A percentile compares a stretch with the other conserved stretches of the same genome.
These are phyloP conservation scores for Pantala flavescens DNA, from an alignment of 1,140 invertebrate species.

Conservation along the genomic window DNA sequence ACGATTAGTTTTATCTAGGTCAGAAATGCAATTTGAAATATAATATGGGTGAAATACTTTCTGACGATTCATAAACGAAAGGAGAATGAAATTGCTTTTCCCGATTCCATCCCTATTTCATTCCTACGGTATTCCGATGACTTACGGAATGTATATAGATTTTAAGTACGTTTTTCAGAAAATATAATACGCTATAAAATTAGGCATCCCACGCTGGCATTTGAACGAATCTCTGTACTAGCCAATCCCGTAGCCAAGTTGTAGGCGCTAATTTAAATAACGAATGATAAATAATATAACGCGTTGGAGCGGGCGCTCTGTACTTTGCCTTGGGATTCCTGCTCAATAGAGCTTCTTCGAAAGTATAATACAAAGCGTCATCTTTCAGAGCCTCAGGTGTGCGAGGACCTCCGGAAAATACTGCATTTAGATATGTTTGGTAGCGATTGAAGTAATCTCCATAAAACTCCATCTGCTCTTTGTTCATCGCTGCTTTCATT, in stretches of 20 bases:
- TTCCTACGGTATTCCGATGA: too few relatives aligned
- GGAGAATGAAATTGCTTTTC: too few relatives aligned
- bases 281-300: constrained; percentile 40
- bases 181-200: background rate
- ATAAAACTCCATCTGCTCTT: constrained; percentile 42
- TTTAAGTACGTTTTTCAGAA: too few relatives aligned
- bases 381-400: constrained; percentile 35
- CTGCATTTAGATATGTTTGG: constrained; percentile 38
- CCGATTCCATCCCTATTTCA: too few relatives aligned
- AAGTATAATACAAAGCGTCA: constrained; percentile 36
- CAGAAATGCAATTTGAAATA: too few relatives aligned
- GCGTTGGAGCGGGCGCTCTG: constrained; percentile 37
- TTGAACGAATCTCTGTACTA: constrained; percentile 41
- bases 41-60: too few relatives aligned
- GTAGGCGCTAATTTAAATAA: constrained; percentile 40
- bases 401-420: constrained; percentile 28
- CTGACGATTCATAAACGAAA: too few relatives aligned
- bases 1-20: too few relatives aligned
- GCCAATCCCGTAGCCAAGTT: constrained; percentile 37
- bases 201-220: constrained; percentile 36
- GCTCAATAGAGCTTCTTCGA: constrained; percentile 41
- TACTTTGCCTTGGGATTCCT: constrained; percentile 39
- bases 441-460: constrained; percentile 44
- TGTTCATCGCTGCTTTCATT: constrained; percentile 41
- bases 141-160: too few relatives aligned